phyloP scores from a whole-genome alignment of 1,140 invertebrate genomes.

The Sycophila sp. region DNA sequence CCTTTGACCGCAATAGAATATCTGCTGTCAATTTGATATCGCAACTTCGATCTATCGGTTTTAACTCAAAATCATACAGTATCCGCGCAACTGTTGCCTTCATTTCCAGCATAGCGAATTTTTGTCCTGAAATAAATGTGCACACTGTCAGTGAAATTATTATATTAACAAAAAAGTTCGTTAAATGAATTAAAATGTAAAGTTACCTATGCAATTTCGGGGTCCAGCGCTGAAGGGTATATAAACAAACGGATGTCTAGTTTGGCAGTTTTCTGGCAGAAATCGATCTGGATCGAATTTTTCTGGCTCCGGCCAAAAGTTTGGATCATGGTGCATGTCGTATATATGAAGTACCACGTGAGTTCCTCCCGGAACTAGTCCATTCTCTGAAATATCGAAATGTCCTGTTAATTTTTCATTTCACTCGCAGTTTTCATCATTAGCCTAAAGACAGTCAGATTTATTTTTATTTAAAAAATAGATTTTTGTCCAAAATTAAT shows the following conservation, averaged over 20 bases:
- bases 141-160: not conserved
- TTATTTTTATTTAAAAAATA: too few species aligned
- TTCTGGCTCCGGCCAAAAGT: slow-evolving; percentile 76
- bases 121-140: slow-evolving; percentile 45
- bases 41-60: slow-evolving; percentile 34
- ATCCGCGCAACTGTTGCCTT: slow-evolving; percentile 32
- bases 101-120: slow-evolving; percentile 46
- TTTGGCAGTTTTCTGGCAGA: slow-evolving; percentile 65
- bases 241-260: slow-evolving; percentile 64
- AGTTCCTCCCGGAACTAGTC: slow-evolving; percentile 56
- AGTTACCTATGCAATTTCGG: slow-evolving; percentile 78
- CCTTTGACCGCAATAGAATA: slow-evolving; percentile 28
- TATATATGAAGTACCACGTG: slow-evolving; percentile 64
- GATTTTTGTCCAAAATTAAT: too few species aligned
- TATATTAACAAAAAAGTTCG: not conserved
- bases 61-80: slow-evolving; percentile 40
- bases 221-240: slow-evolving; percentile 78
- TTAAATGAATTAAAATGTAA: slow-evolving; percentile 34
- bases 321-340: slow-evolving; percentile 72
- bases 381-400: slow-evolving; percentile 36
- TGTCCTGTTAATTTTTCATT: not conserved
- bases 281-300: slow-evolving; percentile 80
- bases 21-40: slow-evolving; percentile 31
- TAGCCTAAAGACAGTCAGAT: too few species aligned
- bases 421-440: too few species aligned